Conservation (phyloP, 2,888 invertebrate genomes). For the Anoplius nigerrimus region DNA sequence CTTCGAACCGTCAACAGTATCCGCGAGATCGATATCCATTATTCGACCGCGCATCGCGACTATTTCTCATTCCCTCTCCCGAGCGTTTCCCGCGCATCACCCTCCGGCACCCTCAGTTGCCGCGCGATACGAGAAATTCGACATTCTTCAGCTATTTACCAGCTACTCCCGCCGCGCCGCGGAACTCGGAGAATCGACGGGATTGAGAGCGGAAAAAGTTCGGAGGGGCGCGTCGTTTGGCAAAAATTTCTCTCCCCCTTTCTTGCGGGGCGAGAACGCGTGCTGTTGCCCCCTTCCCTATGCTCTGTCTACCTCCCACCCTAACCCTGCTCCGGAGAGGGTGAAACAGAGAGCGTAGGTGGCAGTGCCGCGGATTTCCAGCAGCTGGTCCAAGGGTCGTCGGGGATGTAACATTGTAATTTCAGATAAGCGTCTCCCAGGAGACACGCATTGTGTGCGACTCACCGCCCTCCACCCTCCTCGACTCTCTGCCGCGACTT, state of each 20-base stretch:
- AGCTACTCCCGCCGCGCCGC: too few species aligned
- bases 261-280: neutral
- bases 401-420: constrained; percentile 73
- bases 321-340: neutral
- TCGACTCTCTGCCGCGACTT: constrained; percentile 2
- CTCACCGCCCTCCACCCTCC: constrained; percentile 36
- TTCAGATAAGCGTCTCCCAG: constrained; percentile 74
- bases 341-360: neutral
- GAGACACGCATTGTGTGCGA: constrained; percentile 71
- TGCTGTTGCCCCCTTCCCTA: neutral
- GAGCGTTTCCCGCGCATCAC: too few species aligned
- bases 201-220: neutral
- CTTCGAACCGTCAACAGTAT: too few species aligned
- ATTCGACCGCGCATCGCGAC: too few species aligned
- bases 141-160: too few species aligned
- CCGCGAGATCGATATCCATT: too few species aligned
- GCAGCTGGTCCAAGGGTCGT: constrained; percentile 56
- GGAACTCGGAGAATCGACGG: neutral
- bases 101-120: too few species aligned
- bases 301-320: constrained; percentile 1
- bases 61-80: too few species aligned
- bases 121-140: too few species aligned
- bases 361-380: constrained; percentile 50
- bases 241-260: neutral
- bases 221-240: neutral